phyloP scores from a whole-genome alignment of 2,888 invertebrate species.

The Diachrysia chrysitis region DNA sequence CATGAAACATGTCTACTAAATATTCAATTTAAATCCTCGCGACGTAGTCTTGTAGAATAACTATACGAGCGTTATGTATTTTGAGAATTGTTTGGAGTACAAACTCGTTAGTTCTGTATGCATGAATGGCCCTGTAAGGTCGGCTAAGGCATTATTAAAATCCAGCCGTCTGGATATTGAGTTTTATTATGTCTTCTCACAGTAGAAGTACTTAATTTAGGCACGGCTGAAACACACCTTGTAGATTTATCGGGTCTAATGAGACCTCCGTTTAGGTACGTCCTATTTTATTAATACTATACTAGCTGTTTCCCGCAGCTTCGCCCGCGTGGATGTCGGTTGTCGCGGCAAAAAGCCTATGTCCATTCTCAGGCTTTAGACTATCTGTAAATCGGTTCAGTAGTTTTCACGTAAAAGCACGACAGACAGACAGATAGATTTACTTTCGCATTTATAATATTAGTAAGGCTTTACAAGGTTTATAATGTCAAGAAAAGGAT shows the following conservation, averaged over 20 bases:
- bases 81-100: slow-evolving; percentile 22
- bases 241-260: slow-evolving; percentile 20
- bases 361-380: too few species aligned
- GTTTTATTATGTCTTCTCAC: slow-evolving; percentile 10
- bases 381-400: too few species aligned
- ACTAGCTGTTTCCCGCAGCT: too few species aligned
- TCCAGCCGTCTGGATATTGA: slow-evolving; percentile 9
- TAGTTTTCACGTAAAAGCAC: too few species aligned
- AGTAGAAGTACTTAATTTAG: slow-evolving; percentile 5
- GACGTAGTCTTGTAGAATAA: neutral
- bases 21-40: neutral
- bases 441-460: too few species aligned
- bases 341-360: too few species aligned
- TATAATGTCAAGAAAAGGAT: neutral
- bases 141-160: slow-evolving; percentile 16
- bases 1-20: neutral
- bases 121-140: slow-evolving; percentile 26
- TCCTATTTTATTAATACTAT: neutral
- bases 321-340: too few species aligned
- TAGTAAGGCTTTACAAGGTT: neutral
- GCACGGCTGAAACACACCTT: neutral
- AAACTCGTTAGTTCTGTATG: slow-evolving; percentile 25
- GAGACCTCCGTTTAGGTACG: neutral
- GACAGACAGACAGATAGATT: too few species aligned
- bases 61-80: slow-evolving; percentile 3